Evolutionary conservation across 2,888 invertebrate species (phyloP), one percentile per base, ranked within the genome.

Genomic region (Leptopilina drosophilae): DNA sequence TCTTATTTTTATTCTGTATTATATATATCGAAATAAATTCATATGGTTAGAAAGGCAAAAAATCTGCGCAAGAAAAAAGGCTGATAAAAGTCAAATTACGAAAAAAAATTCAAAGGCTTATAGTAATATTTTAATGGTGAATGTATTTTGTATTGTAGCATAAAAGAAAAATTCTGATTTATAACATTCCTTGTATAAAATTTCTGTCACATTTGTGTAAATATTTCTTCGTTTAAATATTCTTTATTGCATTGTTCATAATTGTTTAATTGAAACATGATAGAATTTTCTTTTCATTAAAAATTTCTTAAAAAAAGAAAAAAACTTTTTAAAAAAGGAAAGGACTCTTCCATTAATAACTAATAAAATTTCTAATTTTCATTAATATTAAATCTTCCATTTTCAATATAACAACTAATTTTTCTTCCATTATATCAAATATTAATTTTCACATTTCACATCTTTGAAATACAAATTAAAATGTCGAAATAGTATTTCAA

Each of bases 151-250:
- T 73, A 73, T 56, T 73, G 49, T 46, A 53, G 26, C 20, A 20
- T 20, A 9, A 46, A 20, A 20, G 15, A 9, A 46, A 20, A 20
- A 46, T 26, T n/a, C n/a, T n/a, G n/a, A n/a, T n/a, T n/a, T n/a
- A n/a, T n/a, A n/a, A n/a, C n/a, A n/a, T n/a, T n/a, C 53, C 53
- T 56, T 73, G 73, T 56, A 73, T 56, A 73, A 73, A 73, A n/a
- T 56, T 53, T 53, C 20, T 56, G 14, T 69, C 8, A 69, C 6
- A 20, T 8, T 8, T 53, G 14, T 73, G 33, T 73, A 73, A 26
- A 56, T 56, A 73, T 53, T 73, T 53, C n/a, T 12, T 26, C 20
- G 15, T 67, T 46, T 49, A 49, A 49, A 12, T 49, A 49, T 49
- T 42, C 1, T 42, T 42, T 49, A 49, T 12, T 9, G 11, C 1